Evolutionary conservation across 2,797 vertebrate species (phyloP), one percentile per base, ranked within the genome.

Genomic region (Gambelia wislizenii): DNA sequence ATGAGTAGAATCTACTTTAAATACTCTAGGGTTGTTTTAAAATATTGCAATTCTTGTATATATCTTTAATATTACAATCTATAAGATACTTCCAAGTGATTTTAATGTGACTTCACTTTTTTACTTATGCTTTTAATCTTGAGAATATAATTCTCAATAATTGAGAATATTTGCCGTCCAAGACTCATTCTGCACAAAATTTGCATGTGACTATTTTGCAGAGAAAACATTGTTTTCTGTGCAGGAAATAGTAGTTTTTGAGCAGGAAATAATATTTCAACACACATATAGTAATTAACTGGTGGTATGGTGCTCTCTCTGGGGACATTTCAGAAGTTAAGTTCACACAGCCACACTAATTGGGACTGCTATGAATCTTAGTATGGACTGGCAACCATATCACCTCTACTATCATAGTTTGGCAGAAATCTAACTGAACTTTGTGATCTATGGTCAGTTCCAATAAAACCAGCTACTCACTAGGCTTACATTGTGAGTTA

Each of bases 1-100:
- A 77, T 84, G 88, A 90, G 86, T 91, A 92, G 94, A 93, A 88
- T 82, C 56, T 87, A 2, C 85, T n/a, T 91, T 89, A 83, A 88
- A 47, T 86, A 92, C 77, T 89, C 18, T 86, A 87, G 76, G 86
- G 20, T 74, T 49, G 7, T 91, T 64, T 86, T 70, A 90, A 93
- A 94, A 88, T 52, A 25, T 42, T 30, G 33, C 14, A 56, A 39
- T 49, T 69, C 27, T 52, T 79, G n/a, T n/a, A 14, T 56, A 18
- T 54, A 8, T 85, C 16, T 75, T 39, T 39, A 56, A 56, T 83
- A 70, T 52, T 36, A 18, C 18, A 83, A 84, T 25, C 64, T 10
- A 52, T n/a, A 84, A 22, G 36, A 75, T 13, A 18, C 36, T 25
- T 74, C 44, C 30, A 85, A 44, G 3, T 56, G 69, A 54, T 85